Percentiles rank a stretch among this genome's conserved stretches.
Conservation (phyloP, 2,888 invertebrate genomes). For the Chrysolina oricalcia region DNA sequence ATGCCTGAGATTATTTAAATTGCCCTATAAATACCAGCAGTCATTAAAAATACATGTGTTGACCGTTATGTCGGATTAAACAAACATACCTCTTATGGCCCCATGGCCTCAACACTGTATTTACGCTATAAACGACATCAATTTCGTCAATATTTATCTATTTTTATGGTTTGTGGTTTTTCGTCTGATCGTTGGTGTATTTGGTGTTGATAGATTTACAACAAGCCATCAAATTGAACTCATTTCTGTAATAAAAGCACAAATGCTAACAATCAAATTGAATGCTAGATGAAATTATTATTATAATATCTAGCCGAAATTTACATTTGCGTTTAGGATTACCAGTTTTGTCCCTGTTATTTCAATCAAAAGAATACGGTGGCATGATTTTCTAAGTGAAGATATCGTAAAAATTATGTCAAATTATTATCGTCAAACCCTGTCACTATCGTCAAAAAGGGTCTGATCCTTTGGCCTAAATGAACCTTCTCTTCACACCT, state of each 20-base stretch:
- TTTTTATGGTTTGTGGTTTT: slow-evolving; percentile 17
- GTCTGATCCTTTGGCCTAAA: too few species aligned
- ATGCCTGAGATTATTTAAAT: slow-evolving; percentile 65
- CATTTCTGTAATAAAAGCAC: neutral
- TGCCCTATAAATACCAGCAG: slow-evolving; percentile 62
- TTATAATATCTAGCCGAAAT: neutral
- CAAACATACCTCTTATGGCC: slow-evolving; percentile 50
- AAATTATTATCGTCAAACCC: too few species aligned
- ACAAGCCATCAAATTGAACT: neutral
- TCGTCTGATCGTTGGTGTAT: neutral
- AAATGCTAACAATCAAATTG: neutral
- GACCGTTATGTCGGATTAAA: slow-evolving; percentile 58
- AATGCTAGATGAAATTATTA: neutral
- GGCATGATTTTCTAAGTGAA: too few species aligned
- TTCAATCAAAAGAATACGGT: too few species aligned
- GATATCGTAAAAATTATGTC: too few species aligned
- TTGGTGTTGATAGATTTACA: slow-evolving; percentile 1
- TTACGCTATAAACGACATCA: slow-evolving; percentile 28
- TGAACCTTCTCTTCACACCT: too few species aligned
- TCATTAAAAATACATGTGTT: slow-evolving; percentile 64
- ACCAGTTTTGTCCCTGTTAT: too few species aligned
- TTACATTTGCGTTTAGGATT: too few species aligned
- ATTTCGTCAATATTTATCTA: slow-evolving; percentile 29
- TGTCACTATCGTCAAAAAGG: too few species aligned
- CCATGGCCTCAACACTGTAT: slow-evolving; percentile 37